phyloP scores from a whole-genome alignment of 2,888 invertebrate genomes.

The Boloria euphrosyne region DNA sequence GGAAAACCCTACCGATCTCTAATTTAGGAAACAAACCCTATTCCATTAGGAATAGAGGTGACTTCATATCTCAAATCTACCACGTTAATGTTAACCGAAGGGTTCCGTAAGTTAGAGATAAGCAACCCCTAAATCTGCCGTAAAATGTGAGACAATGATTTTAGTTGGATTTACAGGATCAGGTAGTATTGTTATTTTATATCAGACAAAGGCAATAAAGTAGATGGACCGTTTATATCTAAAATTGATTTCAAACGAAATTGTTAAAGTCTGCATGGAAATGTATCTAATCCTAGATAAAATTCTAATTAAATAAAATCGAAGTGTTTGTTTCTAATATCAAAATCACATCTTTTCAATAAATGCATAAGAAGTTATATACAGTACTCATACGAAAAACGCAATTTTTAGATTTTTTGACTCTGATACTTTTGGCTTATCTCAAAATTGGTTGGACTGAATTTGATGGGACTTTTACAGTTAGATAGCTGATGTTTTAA shows the following conservation, averaged over 20 bases:
- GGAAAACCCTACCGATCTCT: neutral
- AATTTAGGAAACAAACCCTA: slow-evolving; percentile 14
- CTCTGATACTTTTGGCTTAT: no score
- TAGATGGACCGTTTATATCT: neutral
- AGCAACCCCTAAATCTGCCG: slow-evolving; percentile 26
- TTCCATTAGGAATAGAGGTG: slow-evolving; percentile 9
- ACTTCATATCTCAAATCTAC: slow-evolving; percentile 24
- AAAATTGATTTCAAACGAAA: neutral
- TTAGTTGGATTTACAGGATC: neutral
- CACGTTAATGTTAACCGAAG: slow-evolving; percentile 37
- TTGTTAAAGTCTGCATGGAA: no score
- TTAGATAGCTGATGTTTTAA: no score
- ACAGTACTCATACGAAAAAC: no score
- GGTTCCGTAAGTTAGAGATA: slow-evolving; percentile 36
- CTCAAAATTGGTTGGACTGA: no score
- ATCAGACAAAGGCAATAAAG: neutral
- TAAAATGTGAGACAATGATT: slow-evolving; percentile 19
- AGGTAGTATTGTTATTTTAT: neutral
- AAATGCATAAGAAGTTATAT: no score
- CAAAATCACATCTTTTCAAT: no score
- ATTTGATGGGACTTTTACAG: no score
- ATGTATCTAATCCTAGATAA: no score
- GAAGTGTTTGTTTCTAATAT: no score
- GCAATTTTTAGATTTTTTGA: no score
- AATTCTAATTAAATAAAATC: no score